Evolutionary conservation across 1,140 invertebrate species (phyloP), one percentile per base, ranked within the genome.

Genomic region (Orchestia grillus): DNA sequence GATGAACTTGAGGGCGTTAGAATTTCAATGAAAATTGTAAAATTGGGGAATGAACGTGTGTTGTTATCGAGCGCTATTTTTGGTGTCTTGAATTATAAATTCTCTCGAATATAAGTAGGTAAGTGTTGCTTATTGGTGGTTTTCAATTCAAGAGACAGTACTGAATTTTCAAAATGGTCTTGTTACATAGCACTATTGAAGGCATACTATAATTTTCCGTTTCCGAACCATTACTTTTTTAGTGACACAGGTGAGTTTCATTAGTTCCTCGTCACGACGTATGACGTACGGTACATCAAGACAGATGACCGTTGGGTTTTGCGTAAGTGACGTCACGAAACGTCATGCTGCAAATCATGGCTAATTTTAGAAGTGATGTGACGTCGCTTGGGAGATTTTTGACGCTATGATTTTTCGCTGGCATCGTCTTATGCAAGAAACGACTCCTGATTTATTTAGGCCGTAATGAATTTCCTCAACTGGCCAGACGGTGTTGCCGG

Each of bases 351-450:
- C 62, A 77, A 8, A 28, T 77, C 62, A 77, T 1, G 62, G 62
- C 62, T 77, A 77, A 77, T 77, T 77, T 77, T 77, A 77, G 62
- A 77, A 77, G 62, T 77, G 62, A 77, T 77, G 62, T 36, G 62
- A 77, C 62, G 62, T 36, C 3, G 62, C 62, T 77, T 77, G 11
- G 15, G 28, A 23, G 62, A 77, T 77, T 77, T 77, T 77, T 77
- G 62, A 28, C 62, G 11, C 28, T 77, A 77, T 15, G 11, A 36
- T 3, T 36, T 77, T 36, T 36, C 62, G 3, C 11, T 28, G 62
- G 28, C 36, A 77, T 77, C 28, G 28, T 3, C 11, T 36, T 36
- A 77, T 36, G 15, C 3, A 28, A 23, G 62, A 19, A 36, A 77
- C 11, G 36, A 77, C 36, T 77, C 28, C 36, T 77, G 62, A 36